Base-by-base conservation (phyloP, 1,140 invertebrate genomes). In the Diuraphis noxia region DNA sequence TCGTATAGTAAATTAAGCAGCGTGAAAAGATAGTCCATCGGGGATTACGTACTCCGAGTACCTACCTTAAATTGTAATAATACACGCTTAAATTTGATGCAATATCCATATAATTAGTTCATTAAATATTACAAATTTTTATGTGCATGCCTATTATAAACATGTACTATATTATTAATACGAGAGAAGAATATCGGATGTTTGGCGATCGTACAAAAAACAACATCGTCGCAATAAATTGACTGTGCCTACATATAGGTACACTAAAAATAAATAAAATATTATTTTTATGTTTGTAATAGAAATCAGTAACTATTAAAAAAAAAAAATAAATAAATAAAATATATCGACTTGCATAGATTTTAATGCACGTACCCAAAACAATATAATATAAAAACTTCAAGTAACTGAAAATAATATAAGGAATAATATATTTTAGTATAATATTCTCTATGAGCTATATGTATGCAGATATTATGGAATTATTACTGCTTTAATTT, bases 1-100 rank as follows among this genome's bases (percentile, higher is more conserved):
- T 82, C 36, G 79, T 8, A n/a, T n/a, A 40, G 81, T 82, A 82
- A 82, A 82, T 82, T 82, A 82, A 82, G 23, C 23, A 25, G 81
- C 0, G 81, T 41, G 38, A 82, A 81, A 81, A 81, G 34, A 30
- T 40, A 40, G 36, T 41, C 40, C 38, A 30, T 41, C 10, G 23
- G 38, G 23, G 25, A 79, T 36, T n/a, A 72, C 9, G 56, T 72
- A 72, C 56, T n/a, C 56, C 13, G 4, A 72, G 30, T 72, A n/a
- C n/a, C 25, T 25, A 25, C 25, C 30, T 13, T 72, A 72, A n/a
- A 49, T 13, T n/a, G 13, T 72, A 72, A 72, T 34, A 72, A 6
- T 72, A 72, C 13, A n/a, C 30, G 13, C 30, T n/a, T 72, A 72
- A n/a, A 72, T n/a, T 72, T 72, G 30, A 72, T 72, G 17, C 30